These are phyloP conservation scores for Meles meles DNA, from an alignment of 2,113 vertebrate species.

Conservation along the genomic window DNA sequence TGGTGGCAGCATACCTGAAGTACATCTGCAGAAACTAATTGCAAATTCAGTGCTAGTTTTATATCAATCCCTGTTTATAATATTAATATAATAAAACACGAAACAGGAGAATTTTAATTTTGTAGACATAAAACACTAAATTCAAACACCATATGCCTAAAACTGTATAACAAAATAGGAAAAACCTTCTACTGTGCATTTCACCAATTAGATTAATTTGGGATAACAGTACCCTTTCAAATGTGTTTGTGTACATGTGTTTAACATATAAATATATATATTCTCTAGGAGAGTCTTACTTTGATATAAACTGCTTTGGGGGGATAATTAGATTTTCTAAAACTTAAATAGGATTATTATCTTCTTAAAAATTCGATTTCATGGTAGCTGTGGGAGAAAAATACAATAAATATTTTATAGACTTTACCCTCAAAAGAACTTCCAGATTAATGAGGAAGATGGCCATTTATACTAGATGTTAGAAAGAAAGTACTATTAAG, in stretches of 20 bases:
- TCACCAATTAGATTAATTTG: background rate
- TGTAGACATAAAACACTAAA: background rate
- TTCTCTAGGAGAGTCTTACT: background rate
- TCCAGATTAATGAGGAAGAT: background rate
- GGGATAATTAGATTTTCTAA: background rate
- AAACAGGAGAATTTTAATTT: background rate
- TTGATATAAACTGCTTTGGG: background rate
- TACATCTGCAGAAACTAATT: background rate
- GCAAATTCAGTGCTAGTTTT: background rate
- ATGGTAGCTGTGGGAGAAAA: background rate
- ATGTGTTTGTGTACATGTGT: background rate
- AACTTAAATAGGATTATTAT: background rate
- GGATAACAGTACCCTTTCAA: background rate
- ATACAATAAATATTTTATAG: background rate
- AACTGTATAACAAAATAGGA: background rate
- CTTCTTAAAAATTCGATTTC: background rate
- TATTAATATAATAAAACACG: background rate
- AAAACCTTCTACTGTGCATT: background rate
- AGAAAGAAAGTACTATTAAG: background rate
- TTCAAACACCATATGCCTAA: background rate
- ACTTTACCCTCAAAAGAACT: background rate
- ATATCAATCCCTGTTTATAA: background rate
- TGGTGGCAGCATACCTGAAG: conserved; percentile 64
- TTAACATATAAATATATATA: background rate
- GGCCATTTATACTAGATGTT: background rate